These are phyloP conservation scores for Oncorhynchus keta DNA, from an alignment of 2,113 vertebrate species.

Conservation along the genomic window DNA sequence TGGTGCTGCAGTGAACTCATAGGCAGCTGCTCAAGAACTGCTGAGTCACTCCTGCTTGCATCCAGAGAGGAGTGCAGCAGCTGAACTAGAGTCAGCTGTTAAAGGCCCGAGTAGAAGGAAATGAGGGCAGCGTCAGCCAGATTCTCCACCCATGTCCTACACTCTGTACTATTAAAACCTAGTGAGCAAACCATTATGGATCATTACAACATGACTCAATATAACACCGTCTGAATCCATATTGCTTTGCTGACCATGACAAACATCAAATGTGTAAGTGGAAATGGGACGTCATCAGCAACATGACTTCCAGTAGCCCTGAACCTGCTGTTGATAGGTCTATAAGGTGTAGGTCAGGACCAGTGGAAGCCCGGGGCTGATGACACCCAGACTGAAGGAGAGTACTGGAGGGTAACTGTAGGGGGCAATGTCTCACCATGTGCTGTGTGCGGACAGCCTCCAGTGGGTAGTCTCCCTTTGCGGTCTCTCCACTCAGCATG, in stretches of 20 bases:
- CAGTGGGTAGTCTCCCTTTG: constrained; percentile 97
- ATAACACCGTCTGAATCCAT: neutral
- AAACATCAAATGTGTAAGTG: neutral
- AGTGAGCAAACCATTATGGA: neutral
- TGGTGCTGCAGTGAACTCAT: neutral
- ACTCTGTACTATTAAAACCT: neutral
- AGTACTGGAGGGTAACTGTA: neutral
- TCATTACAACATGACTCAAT: neutral
- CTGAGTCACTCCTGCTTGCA: constrained; percentile 46
- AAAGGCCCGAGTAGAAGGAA: neutral
- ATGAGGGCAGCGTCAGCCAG: neutral
- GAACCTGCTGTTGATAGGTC: neutral
- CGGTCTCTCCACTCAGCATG: constrained; percentile 96
- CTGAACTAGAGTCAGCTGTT: neutral
- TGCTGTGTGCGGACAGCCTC: constrained; percentile 98
- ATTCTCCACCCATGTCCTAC: constrained; percentile 10
- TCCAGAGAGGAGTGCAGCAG: constrained; percentile 28
- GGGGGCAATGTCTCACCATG: constrained; percentile 74
- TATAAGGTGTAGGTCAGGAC: neutral
- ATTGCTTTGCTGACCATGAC: constrained; percentile 38
- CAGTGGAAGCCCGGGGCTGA: neutral
- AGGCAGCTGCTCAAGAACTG: constrained; percentile 22
- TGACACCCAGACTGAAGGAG: neutral
- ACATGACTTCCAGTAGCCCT: constrained; percentile 3
- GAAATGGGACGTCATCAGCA: neutral